Evolutionary conservation across 2,113 vertebrate species (phyloP).

Genomic region (Callocephalon fimbriatum): DNA sequence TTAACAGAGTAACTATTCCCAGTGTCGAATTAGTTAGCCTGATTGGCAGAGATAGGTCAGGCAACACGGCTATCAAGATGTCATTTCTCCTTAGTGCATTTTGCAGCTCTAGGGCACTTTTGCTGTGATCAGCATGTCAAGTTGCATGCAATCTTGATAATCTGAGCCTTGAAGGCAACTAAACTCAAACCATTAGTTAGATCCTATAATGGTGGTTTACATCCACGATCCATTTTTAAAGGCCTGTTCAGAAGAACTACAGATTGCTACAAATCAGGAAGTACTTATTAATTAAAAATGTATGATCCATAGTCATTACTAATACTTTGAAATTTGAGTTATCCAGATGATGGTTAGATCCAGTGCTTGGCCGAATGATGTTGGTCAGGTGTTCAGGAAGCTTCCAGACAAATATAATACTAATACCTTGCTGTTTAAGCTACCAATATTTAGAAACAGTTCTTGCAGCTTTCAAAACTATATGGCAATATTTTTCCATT

Average conservation of each 20-base stretch:
- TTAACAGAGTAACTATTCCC: neutral
- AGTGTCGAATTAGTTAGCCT: neutral
- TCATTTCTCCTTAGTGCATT: neutral
- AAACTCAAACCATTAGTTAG: neutral
- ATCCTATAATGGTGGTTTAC: neutral
- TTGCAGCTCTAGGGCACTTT: neutral
- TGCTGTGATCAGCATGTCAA: neutral
- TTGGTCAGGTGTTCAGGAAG: neutral
- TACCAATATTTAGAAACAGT: neutral
- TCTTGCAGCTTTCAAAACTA: neutral
- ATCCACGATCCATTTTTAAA: neutral
- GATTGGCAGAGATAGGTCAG: neutral
- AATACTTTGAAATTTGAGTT: neutral
- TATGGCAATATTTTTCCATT: neutral
- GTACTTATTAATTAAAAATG: neutral
- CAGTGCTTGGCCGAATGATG: neutral
- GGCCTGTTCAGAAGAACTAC: neutral
- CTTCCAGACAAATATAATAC: neutral
- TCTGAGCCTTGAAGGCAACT: neutral
- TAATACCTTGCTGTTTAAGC: neutral
- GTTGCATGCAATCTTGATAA: neutral
- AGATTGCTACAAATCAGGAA: neutral
- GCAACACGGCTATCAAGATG: neutral
- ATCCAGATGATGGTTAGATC: neutral
- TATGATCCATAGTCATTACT: neutral